phyloP scores from a whole-genome alignment of 2,113 vertebrate species.

The Lagopus leucura region DNA sequence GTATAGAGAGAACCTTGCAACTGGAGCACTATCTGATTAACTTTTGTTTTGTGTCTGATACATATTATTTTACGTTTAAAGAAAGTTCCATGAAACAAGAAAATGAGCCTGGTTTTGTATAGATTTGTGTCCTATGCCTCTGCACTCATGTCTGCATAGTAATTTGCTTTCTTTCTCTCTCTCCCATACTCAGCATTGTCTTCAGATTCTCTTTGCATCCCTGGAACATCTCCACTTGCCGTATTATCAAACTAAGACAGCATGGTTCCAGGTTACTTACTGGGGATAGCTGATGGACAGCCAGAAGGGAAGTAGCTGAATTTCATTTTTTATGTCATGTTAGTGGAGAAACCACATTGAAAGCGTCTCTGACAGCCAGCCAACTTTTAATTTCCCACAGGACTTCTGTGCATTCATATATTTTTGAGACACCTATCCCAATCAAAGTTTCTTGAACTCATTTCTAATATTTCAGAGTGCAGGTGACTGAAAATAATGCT shows the following conservation, averaged over 20 bases:
- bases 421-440: background rate
- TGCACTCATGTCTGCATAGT: background rate
- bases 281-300: background rate
- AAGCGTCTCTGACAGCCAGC: background rate
- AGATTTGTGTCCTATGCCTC: background rate
- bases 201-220: background rate
- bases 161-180: background rate
- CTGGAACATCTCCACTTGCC: background rate
- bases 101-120: background rate
- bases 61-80: background rate
- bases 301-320: background rate
- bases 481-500: background rate
- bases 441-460: background rate
- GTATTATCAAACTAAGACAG: background rate
- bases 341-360: background rate
- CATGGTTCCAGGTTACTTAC: background rate
- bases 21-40: background rate
- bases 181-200: background rate
- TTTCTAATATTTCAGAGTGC: background rate
- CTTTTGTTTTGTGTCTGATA: background rate
- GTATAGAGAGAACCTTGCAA: background rate
- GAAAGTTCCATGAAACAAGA: background rate
- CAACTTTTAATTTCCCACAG: background rate
- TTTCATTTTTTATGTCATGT: background rate
- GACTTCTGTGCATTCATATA: background rate